Evolutionary conservation across 2,888 invertebrate genomes (phyloP), one percentile per base, ranked within the genome.

Genomic region (Xanthostigma xanthostigma): DNA sequence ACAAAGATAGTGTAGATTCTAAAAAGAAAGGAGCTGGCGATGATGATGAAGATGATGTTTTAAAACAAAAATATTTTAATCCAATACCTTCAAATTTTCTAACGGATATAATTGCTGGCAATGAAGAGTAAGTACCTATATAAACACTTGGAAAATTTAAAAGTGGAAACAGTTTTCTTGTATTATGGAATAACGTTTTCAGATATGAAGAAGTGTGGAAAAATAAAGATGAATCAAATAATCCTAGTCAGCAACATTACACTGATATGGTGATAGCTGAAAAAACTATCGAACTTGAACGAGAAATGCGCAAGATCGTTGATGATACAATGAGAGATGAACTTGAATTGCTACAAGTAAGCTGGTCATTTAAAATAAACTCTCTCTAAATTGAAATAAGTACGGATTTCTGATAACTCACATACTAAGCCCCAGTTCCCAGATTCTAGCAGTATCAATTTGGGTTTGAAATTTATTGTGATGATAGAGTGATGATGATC

Each of bases 171-270:
- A 12, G 12, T 12, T 41, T 13, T 41, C 4, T 12, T 12, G 1
- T n/a, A n/a, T 13, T 41, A 17, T 17, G 41, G 8, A 17, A 4
- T 3, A 9, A 13, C 14, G 13, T 45, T 51, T 58, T 14, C 27
- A 77, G 79, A 57, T 83, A 81, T 60, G 82, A 84, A 62, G 90
- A 85, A 52, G 74, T 83, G 27, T 95, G 94, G 94, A 80, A 79
- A 57, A 77, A 78, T 48, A 83, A 81, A 62, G 84, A 89, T 56
- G 91, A 92, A 59, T 67, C 72, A 0, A 69, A 73, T 2, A 88
- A 91, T 65, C 74, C 79, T 0, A 71, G 76, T 45, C 92, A 94
- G 63, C 74, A 75, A 27, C 82, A 84, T 57, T 87, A 92, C 60
- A 73, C 76, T 47, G 84, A 89, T 51, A 84, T 94, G 70, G 85